A percentile compares a stretch with the other conserved stretches of the same genome.
Conservation (phyloP, 2,113 vertebrate species). For the Hippocampus comes region DNA sequence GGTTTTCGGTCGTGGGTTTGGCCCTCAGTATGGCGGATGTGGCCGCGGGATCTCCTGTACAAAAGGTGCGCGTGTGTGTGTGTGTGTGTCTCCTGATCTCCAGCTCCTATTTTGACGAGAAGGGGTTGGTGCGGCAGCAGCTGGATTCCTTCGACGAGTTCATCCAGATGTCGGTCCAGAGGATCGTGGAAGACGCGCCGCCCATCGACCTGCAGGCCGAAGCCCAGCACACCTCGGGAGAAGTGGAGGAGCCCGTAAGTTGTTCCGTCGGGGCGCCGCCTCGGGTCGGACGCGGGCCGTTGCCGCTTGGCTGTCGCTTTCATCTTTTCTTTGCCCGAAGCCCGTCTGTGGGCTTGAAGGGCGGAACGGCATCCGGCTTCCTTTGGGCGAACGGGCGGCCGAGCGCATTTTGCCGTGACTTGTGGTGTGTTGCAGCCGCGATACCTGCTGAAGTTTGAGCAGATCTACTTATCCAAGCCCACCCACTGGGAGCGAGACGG, state of each 20-base stretch:
- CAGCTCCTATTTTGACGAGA: conserved; percentile 98
- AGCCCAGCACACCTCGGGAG: conserved; percentile 94
- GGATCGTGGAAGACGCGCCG: conserved; percentile 96
- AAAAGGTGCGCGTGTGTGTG: background rate
- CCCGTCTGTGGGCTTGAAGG: no score
- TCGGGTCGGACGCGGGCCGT: no score
- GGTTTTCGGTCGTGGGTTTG: no score
- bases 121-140: conserved; percentile 95
- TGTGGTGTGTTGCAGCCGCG: conserved; percentile 76
- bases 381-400: no score
- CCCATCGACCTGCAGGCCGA: conserved; percentile 97
- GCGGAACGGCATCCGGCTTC: no score
- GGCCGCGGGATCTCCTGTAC: background rate
- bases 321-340: no score
- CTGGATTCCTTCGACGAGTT: conserved; percentile 98
- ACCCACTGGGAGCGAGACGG: conserved; percentile 98
- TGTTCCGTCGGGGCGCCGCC: background rate
- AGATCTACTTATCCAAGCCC: conserved; percentile 97
- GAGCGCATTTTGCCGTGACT: no score
- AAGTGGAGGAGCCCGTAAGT: conserved; percentile 93
- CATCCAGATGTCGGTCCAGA: conserved; percentile 99
- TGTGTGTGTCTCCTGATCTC: background rate
- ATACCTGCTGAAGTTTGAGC: conserved; percentile 95
- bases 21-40: background rate
- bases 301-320: no score